Percentiles rank a stretch among this genome's conserved stretches.
Conservation (phyloP, 37 sponge, comb jelly and placozoan genomes). For the Chondrilla cf. caribensis region DNA sequence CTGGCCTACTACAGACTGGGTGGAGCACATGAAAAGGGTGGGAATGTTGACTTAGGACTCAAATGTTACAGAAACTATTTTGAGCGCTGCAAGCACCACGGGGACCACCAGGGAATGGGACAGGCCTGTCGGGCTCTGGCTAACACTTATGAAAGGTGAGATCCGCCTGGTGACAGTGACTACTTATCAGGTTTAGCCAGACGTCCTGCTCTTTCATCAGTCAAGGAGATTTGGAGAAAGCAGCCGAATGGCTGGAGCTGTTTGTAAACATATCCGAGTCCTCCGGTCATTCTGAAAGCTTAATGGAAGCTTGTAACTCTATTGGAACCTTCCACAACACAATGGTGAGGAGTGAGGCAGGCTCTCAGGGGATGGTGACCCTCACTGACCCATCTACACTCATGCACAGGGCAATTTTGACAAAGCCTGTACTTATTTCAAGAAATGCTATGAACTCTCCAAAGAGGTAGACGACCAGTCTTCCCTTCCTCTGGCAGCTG, state of each 20-base stretch:
- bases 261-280: slow-evolving; percentile 72
- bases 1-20: slow-evolving; percentile 79
- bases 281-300: slow-evolving; percentile 15
- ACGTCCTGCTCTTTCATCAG: slow-evolving; percentile 41
- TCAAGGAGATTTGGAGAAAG: slow-evolving; percentile 74
- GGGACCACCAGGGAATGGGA: slow-evolving; percentile 61
- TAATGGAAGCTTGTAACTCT: slow-evolving; percentile 73
- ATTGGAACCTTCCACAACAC: slow-evolving; percentile 76
- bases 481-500: slow-evolving; percentile 44
- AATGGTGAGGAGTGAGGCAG: slow-evolving; percentile 49
- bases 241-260: slow-evolving; percentile 69
- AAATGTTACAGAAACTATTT: slow-evolving; percentile 73
- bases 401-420: slow-evolving; percentile 65
- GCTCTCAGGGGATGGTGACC: neutral
- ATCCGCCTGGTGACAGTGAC: too few species aligned
- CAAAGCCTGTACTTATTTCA: slow-evolving; percentile 71
- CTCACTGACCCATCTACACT: too few species aligned
- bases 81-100: slow-evolving; percentile 69
- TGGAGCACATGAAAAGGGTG: slow-evolving; percentile 35
- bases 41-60: neutral
- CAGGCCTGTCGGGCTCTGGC: slow-evolving; percentile 77
- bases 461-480: slow-evolving; percentile 31
- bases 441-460: slow-evolving; percentile 55
- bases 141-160: slow-evolving; percentile 70
- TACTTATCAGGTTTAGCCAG: too few species aligned